Base-by-base conservation (phyloP, 2,888 invertebrate species). In the Pristionchus fissidentatus region DNA sequence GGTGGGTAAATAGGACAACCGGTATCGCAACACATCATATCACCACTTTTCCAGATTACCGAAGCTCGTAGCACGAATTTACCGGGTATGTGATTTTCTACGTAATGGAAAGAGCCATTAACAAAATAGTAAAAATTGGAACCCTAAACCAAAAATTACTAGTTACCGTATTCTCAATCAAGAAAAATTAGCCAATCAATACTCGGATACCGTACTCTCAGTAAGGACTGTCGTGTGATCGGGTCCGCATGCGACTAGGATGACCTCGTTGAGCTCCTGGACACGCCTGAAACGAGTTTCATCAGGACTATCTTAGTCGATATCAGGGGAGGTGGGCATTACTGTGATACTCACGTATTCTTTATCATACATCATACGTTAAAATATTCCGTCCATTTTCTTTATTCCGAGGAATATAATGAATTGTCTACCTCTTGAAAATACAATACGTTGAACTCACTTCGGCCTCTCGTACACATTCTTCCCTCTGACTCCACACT, bases 191-290 rank as follows among this genome's bases (percentile, higher is more conserved):
- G 19, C 29, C 57, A 57, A 57, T 57, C n/a, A 57, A 57, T 57
- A 57, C 1, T 26, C 57, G 70, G 83, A 49, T 62, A 49, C 55
- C 94, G 94, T 94, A 96, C 96, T 95, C 93, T 96, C 96, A 85
- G 96, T 95, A 86, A 98, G 94, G 7, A 96, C 96, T 87, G 97
- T 92, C 82, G 95, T 95, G 93, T 97, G 97, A 92, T 95, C 95
- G 78, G 95, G 94, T 38, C 97, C 97, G 93, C 96, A 95, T 0
- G 96, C 95, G 86, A 97, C 95, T 94, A 97, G 97, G 86, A 97
- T 95, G 60, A 97, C 94, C 92, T 95, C 88, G 7, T 83, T 85
- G 41, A 90, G 46, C 35, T 84, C 83, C 13, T 43, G 57, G 5
- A 90, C 83, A 4, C 90, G 85, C 32, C 87, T 88, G 80, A 57